Conservation (phyloP, 2,113 vertebrate species). For the Colossoma macropomum region DNA sequence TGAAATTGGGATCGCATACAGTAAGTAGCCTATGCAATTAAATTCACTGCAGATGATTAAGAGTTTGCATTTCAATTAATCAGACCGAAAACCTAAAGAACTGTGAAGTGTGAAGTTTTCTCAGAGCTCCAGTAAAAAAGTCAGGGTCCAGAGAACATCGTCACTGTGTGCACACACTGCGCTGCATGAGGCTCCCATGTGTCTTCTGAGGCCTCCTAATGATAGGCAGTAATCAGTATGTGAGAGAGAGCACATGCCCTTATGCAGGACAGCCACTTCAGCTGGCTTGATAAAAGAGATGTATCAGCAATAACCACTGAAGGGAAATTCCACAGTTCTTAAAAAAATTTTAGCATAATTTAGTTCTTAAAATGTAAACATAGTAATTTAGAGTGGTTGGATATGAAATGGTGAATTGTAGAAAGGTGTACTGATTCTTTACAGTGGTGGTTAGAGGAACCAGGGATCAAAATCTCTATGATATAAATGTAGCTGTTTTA, state of each 20-base stretch:
- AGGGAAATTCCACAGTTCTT: too few species aligned
- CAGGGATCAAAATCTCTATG: too few species aligned
- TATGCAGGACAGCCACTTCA: background rate
- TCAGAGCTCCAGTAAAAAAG: background rate
- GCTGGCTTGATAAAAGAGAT: background rate
- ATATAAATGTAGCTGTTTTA: too few species aligned
- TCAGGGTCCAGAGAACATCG: background rate
- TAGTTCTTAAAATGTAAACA: too few species aligned
- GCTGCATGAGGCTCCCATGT: background rate
- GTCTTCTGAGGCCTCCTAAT: background rate
- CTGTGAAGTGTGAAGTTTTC: slow-evolving; percentile 8
- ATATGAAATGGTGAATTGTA: too few species aligned
- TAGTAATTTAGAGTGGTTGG: too few species aligned
- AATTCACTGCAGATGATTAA: slow-evolving; percentile 29
- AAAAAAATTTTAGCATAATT: too few species aligned
- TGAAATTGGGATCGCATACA: slow-evolving; percentile 26
- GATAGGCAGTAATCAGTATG: background rate
- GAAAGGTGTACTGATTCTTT: too few species aligned
- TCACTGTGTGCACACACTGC: background rate
- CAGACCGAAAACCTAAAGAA: background rate
- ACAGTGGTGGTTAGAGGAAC: too few species aligned
- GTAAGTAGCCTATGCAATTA: slow-evolving; percentile 28
- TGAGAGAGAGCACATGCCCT: background rate
- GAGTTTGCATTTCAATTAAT: slow-evolving; percentile 9
- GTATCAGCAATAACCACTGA: slow-evolving; percentile 4